These are phyloP conservation scores for Myripristis jacobus DNA, from an alignment of 2,797 vertebrate genomes.

Conservation along the genomic window DNA sequence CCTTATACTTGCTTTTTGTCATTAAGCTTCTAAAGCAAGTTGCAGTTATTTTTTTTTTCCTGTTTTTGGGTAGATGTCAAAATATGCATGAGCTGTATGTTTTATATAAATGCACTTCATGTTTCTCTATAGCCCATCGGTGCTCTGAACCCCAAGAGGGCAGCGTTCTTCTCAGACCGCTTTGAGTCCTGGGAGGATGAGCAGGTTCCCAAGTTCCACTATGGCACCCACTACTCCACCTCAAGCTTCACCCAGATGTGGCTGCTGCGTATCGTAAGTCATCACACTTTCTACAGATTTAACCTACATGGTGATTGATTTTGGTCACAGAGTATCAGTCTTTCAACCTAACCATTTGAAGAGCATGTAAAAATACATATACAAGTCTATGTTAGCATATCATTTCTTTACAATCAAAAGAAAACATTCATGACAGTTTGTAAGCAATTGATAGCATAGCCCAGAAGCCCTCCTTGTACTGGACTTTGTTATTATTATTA, in stretches of 20 bases:
- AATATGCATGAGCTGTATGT: conserved; percentile 25
- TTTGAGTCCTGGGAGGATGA: conserved; percentile 97
- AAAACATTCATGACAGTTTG: too few relatives aligned
- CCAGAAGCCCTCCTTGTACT: too few relatives aligned
- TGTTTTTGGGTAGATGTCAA: background rate
- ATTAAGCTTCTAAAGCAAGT: background rate
- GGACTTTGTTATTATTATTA: too few relatives aligned
- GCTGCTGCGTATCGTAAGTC: conserved; percentile 95
- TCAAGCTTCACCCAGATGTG: conserved; percentile 95
- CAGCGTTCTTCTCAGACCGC: conserved; percentile 94
- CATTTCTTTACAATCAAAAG: too few relatives aligned
- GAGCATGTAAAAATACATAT: too few relatives aligned
- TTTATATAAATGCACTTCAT: background rate
- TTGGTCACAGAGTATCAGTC: background rate
- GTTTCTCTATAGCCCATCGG: conserved; percentile 89
- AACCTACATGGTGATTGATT: too few relatives aligned
- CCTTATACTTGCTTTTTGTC: conserved; percentile 13
- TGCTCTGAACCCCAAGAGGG: conserved; percentile 97
- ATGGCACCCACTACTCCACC: conserved; percentile 98
- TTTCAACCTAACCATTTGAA: background rate
- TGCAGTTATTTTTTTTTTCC: background rate
- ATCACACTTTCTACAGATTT: too few relatives aligned
- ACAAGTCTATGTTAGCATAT: too few relatives aligned
- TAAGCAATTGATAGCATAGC: too few relatives aligned
- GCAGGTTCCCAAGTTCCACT: conserved; percentile 98